These are phyloP conservation scores for Megatriorchis doriae DNA, from an alignment of 2,113 vertebrate genomes.

Conservation along the genomic window DNA sequence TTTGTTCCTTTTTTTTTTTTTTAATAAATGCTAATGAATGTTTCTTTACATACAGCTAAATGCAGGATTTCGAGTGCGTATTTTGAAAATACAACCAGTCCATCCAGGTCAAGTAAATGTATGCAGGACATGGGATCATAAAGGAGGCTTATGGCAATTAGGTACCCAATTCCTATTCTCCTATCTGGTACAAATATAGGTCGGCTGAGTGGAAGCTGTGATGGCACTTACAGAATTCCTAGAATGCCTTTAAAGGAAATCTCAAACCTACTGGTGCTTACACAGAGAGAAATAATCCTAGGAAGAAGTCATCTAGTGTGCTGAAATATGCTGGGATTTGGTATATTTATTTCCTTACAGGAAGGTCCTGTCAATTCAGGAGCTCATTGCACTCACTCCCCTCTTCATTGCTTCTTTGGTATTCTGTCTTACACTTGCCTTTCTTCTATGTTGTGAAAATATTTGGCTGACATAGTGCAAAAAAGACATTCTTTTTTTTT, in stretches of 20 bases:
- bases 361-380: neutral
- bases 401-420: neutral
- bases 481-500: neutral
- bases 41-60: neutral
- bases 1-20: neutral
- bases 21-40: accelerated
- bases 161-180: neutral
- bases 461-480: accelerated
- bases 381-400: neutral
- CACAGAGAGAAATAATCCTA: neutral
- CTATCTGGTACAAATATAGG: neutral
- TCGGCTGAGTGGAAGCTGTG: accelerated
- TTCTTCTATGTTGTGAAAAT: neutral
- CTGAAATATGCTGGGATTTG: neutral
- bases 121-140: neutral
- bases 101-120: accelerated
- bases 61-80: accelerated
- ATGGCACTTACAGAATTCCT: neutral
- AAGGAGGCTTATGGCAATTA: neutral
- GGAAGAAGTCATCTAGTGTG: neutral
- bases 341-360: neutral
- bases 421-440: neutral
- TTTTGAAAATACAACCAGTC: neutral
- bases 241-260: neutral
- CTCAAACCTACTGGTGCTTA: neutral